phyloP scores from a whole-genome alignment of 2,797 vertebrate genomes.

The Molossus alvarezi region DNA sequence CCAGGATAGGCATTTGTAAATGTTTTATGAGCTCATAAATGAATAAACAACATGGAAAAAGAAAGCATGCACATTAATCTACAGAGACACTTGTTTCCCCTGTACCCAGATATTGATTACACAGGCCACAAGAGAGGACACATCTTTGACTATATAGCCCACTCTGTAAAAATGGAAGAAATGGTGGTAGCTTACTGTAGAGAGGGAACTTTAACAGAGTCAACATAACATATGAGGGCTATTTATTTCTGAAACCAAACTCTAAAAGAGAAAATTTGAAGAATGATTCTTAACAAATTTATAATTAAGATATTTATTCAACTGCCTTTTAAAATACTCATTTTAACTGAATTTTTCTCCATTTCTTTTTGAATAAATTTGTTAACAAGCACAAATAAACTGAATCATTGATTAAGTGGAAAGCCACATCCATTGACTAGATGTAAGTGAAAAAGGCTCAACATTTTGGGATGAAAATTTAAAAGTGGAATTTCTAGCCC shows the following conservation, averaged over 20 bases:
- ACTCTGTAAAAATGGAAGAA: not conserved
- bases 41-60: not conserved
- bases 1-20: constrained; percentile 19
- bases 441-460: not conserved
- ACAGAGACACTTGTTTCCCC: not conserved
- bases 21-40: not conserved
- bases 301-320: constrained; percentile 34
- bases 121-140: not conserved
- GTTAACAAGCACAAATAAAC: not conserved
- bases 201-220: not conserved
- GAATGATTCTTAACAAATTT: constrained; percentile 46
- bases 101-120: not conserved
- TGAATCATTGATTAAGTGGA: not conserved
- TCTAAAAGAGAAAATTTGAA: constrained; percentile 19
- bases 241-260: constrained; percentile 25
- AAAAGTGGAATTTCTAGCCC: not conserved
- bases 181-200: not conserved
- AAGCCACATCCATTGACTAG: not conserved
- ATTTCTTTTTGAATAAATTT: constrained; percentile 13
- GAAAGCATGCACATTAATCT: not conserved
- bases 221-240: not conserved
- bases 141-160: not conserved
- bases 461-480: not conserved
- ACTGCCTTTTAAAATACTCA: not conserved
- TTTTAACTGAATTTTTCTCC: constrained; percentile 32